phyloP scores from a whole-genome alignment of 2,888 invertebrate species.

The Acanthoscelides obtectus region DNA sequence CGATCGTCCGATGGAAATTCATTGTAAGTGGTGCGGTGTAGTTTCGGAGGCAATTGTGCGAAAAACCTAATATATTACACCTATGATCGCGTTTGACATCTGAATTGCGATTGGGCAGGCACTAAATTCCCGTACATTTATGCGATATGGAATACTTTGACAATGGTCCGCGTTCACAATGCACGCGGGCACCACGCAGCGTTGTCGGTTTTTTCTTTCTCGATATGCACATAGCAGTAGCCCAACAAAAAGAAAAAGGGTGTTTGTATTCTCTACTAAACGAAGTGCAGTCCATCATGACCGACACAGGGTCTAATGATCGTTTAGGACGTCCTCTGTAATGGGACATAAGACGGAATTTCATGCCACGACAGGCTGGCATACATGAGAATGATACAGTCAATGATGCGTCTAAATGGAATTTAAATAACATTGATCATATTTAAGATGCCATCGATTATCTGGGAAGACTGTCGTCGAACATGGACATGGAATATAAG shows the following conservation, averaged over 20 bases:
- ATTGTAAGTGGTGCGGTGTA: conserved; percentile 8
- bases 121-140: conserved; percentile 24
- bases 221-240: not conserved
- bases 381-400: too few relatives aligned
- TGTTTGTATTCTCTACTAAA: too few relatives aligned
- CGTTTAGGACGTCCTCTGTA: too few relatives aligned
- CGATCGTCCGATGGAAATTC: conserved; percentile 13
- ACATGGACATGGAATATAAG: too few relatives aligned
- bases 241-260: not conserved
- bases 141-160: conserved; percentile 6
- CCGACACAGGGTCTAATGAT: too few relatives aligned
- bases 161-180: conserved; percentile 16
- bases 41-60: conserved; percentile 16
- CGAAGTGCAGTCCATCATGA: too few relatives aligned
- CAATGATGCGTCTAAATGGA: too few relatives aligned
- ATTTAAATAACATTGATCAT: too few relatives aligned
- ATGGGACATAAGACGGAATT: too few relatives aligned
- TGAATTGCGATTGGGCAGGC: conserved; percentile 24
- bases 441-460: too few relatives aligned
- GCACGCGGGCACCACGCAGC: conserved; percentile 3
- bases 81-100: conserved; percentile 27
- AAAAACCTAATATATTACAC: conserved; percentile 26
- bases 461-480: too few relatives aligned
- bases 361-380: too few relatives aligned
- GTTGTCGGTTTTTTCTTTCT: conserved; percentile 1